A percentile compares a stretch with the other conserved stretches of the same genome.
phyloP scores from a whole-genome alignment of 2,888 invertebrate genomes.

The Apeira syringaria region DNA sequence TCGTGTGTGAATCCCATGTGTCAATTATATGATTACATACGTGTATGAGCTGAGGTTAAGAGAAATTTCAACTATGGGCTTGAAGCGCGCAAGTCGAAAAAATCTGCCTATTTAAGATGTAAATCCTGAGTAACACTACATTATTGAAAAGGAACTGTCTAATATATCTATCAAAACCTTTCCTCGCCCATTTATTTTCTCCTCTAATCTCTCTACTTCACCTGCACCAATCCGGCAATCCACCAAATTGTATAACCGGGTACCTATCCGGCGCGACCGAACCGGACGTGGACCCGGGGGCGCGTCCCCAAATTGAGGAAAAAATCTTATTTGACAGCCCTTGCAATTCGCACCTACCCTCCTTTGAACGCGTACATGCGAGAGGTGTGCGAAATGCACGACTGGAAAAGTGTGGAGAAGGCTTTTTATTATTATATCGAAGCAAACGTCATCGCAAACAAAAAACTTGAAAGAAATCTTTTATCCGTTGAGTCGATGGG shows the following conservation, averaged over 20 bases:
- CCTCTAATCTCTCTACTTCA: conserved; percentile 27
- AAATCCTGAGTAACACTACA: too few relatives aligned
- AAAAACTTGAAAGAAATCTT: too few relatives aligned
- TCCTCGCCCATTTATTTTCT: conserved; percentile 3
- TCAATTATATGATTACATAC: too few relatives aligned
- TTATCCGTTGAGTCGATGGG: too few relatives aligned
- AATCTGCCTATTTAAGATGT: too few relatives aligned
- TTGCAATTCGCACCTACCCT: conserved; percentile 67
- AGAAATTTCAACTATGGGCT: too few relatives aligned
- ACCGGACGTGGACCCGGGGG: conserved; percentile 14
- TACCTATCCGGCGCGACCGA: not conserved
- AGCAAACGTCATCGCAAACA: too few relatives aligned
- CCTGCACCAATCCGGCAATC: conserved; percentile 42
- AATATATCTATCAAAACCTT: conserved; percentile 1
- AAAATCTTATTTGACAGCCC: conserved; percentile 78
- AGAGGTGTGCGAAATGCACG: conserved; percentile 56
- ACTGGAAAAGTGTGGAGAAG: conserved; percentile 39
- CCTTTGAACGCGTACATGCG: conserved; percentile 23
- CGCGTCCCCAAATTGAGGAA: conserved; percentile 66
- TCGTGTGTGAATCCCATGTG: too few relatives aligned
- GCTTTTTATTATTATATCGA: too few relatives aligned
- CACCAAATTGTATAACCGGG: conserved; percentile 64
- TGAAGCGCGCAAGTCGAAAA: too few relatives aligned
- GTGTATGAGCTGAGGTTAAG: too few relatives aligned
- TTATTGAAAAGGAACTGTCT: not conserved